Base-by-base conservation (phyloP, 2,797 vertebrate species). In the Heteromormyrus szaboi region DNA sequence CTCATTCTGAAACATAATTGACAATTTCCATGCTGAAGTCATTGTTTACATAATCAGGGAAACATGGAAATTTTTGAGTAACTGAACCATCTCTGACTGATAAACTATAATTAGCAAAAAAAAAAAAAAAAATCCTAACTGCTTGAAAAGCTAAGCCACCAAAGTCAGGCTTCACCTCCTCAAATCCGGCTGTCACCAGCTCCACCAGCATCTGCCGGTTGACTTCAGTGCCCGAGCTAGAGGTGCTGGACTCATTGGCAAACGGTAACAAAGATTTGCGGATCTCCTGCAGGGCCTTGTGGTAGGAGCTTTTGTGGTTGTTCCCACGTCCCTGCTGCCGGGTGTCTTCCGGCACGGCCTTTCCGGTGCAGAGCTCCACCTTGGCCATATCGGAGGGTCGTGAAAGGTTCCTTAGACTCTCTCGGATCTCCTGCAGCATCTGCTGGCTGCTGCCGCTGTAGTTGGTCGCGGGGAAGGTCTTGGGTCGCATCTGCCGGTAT, bases 401-500 rank as follows among this genome's bases (percentile, higher is more conserved):
- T 46, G 98, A 96, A 90, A 99, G 94, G 94, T 99, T 98, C 87
- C 97, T 96, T 90, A 99, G 95, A 91, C 98, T 99, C 92, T 99
- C 98, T 33, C 98, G 93, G 92, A 99, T 99, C 95, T 99, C 99
- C 93, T 99, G 97, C 93, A 99, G 95, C 99, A 99, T 99, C 88
- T 99, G 98, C 89, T 97, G 96, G 92, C 98, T 99, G 94, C 97
- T 99, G 96, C 97, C 98, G 91, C 96, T 96, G 93, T 97, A 97
- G 93, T 96, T 99, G 95, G 97, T 98, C 91, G 97, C 95, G 89
- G 98, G 99, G 94, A 99, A 99, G 54, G 98, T 99, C 95, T 99
- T 99, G 94, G 98, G 98, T 97, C 98, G 97, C 98, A 99, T 99
- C 90, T 99, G 99, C 96, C 98, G 96, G 95, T 98, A 96, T 95